These are phyloP conservation scores for Amphilophus citrinellus DNA, from an alignment of 2,113 vertebrate genomes.

Conservation along the genomic window DNA sequence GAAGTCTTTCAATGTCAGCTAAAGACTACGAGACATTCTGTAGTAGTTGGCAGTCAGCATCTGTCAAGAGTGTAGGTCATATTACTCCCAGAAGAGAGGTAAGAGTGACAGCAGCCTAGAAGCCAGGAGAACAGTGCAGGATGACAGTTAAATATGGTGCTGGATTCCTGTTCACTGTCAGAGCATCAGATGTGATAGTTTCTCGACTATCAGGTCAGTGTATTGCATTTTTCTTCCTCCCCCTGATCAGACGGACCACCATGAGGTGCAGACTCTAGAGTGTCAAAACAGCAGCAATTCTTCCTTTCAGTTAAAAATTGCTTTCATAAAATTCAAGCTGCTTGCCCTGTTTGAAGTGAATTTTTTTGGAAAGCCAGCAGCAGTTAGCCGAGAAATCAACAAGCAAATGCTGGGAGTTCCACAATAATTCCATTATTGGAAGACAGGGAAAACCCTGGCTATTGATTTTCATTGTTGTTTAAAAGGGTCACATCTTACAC, in stretches of 20 bases:
- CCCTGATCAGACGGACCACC: background rate
- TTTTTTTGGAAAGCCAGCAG: slow-evolving; percentile 25
- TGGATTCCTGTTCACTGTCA: slow-evolving; percentile 22
- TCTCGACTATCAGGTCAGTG: slow-evolving; percentile 17
- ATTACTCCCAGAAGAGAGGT: slow-evolving; percentile 4
- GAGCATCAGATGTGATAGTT: background rate
- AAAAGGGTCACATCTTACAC: background rate
- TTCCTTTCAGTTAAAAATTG: slow-evolving; percentile 39
- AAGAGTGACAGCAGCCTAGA: slow-evolving; percentile 24
- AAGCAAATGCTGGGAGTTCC: slow-evolving; percentile 4
- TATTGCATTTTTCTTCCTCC: background rate
- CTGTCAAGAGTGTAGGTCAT: slow-evolving; percentile 10
- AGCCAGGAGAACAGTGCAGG: background rate
- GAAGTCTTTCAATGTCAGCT: background rate
- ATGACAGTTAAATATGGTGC: slow-evolving; percentile 18
- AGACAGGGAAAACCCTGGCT: background rate
- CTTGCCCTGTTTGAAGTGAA: slow-evolving; percentile 21
- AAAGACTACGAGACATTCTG: slow-evolving; percentile 7
- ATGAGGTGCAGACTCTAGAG: background rate
- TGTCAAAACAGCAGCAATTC: slow-evolving; percentile 4
- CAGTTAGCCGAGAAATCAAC: background rate
- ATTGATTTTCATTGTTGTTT: background rate
- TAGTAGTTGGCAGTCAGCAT: slow-evolving; percentile 23
- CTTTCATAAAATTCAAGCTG: slow-evolving; percentile 38
- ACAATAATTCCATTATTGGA: background rate